Evolutionary conservation across 2,888 invertebrate genomes (phyloP).

Genomic region (Smittia sp.): DNA sequence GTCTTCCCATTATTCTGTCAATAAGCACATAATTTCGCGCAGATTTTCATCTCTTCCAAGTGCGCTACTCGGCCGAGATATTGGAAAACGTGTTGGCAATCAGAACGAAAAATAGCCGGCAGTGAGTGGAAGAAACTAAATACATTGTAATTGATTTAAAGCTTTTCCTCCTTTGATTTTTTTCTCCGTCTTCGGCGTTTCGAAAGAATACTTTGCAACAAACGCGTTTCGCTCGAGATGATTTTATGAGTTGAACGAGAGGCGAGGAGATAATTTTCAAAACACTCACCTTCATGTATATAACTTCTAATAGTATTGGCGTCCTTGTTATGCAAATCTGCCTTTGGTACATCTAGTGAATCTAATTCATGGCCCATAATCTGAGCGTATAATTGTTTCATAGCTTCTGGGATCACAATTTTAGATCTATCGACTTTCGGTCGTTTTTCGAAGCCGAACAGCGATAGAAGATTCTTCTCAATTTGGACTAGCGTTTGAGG

Average conservation of each 20-base stretch:
- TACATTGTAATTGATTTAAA: constrained; percentile 23
- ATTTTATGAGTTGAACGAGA: constrained; percentile 9
- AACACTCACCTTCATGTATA: constrained; percentile 68
- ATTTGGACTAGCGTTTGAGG: constrained; percentile 55
- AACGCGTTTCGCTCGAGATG: neutral
- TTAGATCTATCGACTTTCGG: constrained; percentile 53
- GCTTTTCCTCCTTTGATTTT: constrained; percentile 26
- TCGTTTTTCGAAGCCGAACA: constrained; percentile 53
- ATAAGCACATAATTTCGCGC: constrained; percentile 30
- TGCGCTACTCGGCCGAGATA: neutral
- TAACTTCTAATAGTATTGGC: constrained; percentile 85
- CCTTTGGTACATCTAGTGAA: constrained; percentile 64
- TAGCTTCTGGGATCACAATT: constrained; percentile 68
- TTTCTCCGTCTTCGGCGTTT: neutral
- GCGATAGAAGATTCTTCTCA: constrained; percentile 52
- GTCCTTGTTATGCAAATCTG: constrained; percentile 66
- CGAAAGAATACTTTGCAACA: neutral
- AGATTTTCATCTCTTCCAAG: neutral
- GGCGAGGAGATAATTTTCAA: neutral
- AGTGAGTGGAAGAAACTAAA: neutral
- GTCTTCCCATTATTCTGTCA: constrained; percentile 25
- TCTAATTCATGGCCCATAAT: constrained; percentile 64
- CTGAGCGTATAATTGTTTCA: constrained; percentile 73
- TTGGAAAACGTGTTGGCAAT: constrained; percentile 11
- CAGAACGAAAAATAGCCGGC: neutral